Evolutionary conservation across 2,113 vertebrate genomes (phyloP), one percentile per base, ranked within the genome.

Genomic region (Proterorhinus semilunaris): DNA sequence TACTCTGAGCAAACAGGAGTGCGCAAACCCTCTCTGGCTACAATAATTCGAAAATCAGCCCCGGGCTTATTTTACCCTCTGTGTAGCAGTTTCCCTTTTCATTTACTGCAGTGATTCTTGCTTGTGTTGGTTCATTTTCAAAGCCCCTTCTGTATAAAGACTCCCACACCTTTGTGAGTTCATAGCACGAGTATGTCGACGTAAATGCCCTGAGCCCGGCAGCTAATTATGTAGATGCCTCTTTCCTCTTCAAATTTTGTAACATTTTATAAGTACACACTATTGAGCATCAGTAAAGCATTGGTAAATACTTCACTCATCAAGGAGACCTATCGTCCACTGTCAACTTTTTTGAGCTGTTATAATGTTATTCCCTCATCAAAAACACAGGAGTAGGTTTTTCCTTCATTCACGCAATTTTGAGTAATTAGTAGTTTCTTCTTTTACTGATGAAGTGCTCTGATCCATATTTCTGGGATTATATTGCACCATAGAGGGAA

Each of bases 11-110:
- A 16, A 74, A 74, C 1, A 8, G 36, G 27, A 15, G 62, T 44
- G 36, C 64, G 71, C 47, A 54, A 59, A 50, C 16, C 57, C 53
- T 74, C 54, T 53, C 62, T 71, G 71, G 58, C 62, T 59, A 71
- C 67, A 77, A 59, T 59, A 62, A 67, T 67, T 68, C 53, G 57
- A 72, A 62, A 76, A 27, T 59, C 57, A 16, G 49, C 72, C 69
- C 78, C 10, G 1, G 74, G 72, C 65, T 72, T 50, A 36, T 70
- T 73, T 79, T 70, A 54, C 54, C 74, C 62, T 57, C 65, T 10
- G 10, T 72, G 45, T 63, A 65, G 57, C 65, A 66, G 62, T 76
- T 70, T 76, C 44, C 62, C 10, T 13, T 73, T 76, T 73, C 66
- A 61, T 69, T 69, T 69, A 62, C 68, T 63, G 13, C 65, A 58